Evolutionary conservation across 2,888 invertebrate species (phyloP).

Genomic region (Brachyptera putata): DNA sequence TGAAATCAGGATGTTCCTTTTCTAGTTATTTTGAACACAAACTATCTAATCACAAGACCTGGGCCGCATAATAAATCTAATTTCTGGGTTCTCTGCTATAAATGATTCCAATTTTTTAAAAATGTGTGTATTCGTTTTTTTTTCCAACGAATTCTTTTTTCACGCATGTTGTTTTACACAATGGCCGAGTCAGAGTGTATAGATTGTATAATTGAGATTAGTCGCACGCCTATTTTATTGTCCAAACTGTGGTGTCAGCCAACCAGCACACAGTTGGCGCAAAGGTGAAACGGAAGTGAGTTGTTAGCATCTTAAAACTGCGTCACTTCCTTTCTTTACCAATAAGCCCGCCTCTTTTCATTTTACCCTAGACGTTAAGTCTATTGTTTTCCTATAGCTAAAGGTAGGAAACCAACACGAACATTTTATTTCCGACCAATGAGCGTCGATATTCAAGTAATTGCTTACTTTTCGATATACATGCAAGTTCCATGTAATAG

Average conservation of each 20-base stretch:
- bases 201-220: conserved; percentile 16
- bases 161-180: conserved; percentile 11
- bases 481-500: conserved; percentile 1
- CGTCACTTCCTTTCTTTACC: conserved; percentile 23
- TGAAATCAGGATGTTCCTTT: no score
- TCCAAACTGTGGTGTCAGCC: conserved; percentile 19
- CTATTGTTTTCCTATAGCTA: conserved; percentile 16
- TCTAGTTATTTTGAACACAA: no score
- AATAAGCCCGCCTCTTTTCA: conserved; percentile 19
- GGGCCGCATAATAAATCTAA: no score
- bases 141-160: conserved; percentile 9
- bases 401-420: conserved; percentile 5
- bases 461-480: not conserved
- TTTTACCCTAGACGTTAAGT: conserved; percentile 2
- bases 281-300: conserved; percentile 21
- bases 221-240: conserved; percentile 21
- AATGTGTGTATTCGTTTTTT: not conserved
- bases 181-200: not conserved
- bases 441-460: not conserved
- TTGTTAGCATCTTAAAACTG: conserved; percentile 23
- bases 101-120: not conserved
- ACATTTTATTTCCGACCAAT: conserved; percentile 7
- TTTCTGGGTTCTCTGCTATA: not conserved
- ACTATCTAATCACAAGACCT: no score
- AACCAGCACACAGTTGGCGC: not conserved